Conservation (phyloP, 2,113 vertebrate species). For the Laticauda laticaudata region DNA sequence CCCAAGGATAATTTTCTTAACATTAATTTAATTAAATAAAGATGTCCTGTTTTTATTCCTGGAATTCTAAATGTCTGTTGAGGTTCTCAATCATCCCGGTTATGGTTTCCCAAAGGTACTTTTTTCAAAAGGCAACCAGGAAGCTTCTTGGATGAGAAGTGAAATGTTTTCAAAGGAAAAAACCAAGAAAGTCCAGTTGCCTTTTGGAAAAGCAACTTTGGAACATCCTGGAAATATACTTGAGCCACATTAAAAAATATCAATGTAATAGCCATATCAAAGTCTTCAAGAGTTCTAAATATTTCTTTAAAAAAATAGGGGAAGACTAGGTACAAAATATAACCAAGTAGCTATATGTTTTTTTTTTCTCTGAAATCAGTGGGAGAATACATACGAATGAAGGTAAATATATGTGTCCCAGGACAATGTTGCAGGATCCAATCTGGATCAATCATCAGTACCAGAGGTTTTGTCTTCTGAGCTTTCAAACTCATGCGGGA, state of each 20-base stretch:
- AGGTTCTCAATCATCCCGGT: background rate
- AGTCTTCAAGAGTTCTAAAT: constrained; percentile 40
- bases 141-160: background rate
- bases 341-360: fast-evolving
- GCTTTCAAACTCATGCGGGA: background rate
- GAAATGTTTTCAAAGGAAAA: background rate
- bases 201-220: background rate
- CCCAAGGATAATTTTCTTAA: constrained; percentile 9
- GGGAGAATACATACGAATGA: background rate
- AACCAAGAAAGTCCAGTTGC: background rate
- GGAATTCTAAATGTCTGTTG: background rate
- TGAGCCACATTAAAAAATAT: constrained; percentile 43
- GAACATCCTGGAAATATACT: background rate
- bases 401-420: background rate
- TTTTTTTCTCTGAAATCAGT: background rate
- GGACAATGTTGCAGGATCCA: background rate
- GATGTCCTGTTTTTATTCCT: constrained; percentile 34
- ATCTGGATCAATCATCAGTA: background rate
- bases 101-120: background rate
- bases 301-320: background rate
- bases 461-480: background rate
- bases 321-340: background rate
- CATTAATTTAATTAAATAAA: constrained; percentile 30
- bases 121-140: background rate
- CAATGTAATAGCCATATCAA: constrained; percentile 54